Base-by-base conservation (phyloP, 2,888 invertebrate genomes). In the Drosophila infuscata region DNA sequence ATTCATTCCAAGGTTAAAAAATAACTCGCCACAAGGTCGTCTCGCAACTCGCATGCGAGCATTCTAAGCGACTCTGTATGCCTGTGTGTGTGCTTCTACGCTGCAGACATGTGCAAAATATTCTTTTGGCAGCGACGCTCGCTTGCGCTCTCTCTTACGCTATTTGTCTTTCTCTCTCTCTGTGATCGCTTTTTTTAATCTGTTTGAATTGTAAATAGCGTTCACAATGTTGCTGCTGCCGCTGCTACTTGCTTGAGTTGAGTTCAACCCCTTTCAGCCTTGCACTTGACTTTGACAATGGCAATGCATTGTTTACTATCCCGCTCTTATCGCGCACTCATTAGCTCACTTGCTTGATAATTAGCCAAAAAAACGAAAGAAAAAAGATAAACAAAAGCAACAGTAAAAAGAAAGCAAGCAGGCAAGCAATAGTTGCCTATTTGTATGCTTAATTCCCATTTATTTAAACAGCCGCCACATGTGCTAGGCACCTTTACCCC, bases 1-100 rank as follows among this genome's bases (percentile, higher is more conserved):
- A 83, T 86, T 85, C 70, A 75, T 75, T 79, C 92, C 93, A 93
- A 93, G 93, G 93, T 92, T 92, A 90, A 92, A 92, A 92, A 93
- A 93, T 92, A 93, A 90, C 92, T 91, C 91, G 86, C 88, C 77
- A 81, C 93, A 93, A 93, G 93, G 93, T 92, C 92, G 91, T 85
- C 81, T 78, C 65, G 76, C 76, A 63, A 76, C 78, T 82, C 82
- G 72, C 82, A 70, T 79, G 67, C 70, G 76, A 78, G 72, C 65
- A 62, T 76, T 71, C 74, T 70, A 71, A 70, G 57, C 41, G 36
- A 54, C 54, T 46, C 70, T n/a, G 49, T 46, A 46, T 60, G 53
- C 41, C 48, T 46, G 51, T 63, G 52, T 57, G 60, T 48, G 29
- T 64, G 67, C 72, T 81, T 73, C 68, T 74, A 76, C 81, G 74